Evolutionary conservation across 2,888 invertebrate genomes (phyloP), one percentile per base, ranked within the genome.

Genomic region (Tolmerus cingulatus): DNA sequence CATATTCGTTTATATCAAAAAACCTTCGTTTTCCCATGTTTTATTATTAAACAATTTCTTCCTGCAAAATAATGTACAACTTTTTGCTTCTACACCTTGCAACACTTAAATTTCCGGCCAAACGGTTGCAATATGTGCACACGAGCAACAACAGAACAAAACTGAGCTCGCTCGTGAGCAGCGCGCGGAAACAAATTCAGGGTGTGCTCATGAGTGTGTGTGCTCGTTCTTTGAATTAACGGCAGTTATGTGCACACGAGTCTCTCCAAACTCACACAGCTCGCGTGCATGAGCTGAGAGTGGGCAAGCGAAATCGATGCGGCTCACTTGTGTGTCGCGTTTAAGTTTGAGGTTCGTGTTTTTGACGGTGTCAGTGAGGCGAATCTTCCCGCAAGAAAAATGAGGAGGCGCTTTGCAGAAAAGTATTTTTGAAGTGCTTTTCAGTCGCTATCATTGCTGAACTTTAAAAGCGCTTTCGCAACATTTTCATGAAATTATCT

Each of bases 1-100:
- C 81, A 46, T 81, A 81, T 78, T 78, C 30, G 30, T 78, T 34
- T 16, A 78, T 23, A 78, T 78, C 19, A n/a, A 78, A 78, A 37
- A n/a, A 16, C n/a, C 12, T 27, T 5, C 46, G 46, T 51, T 81
- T 81, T 51, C 51, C 23, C 43, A 81, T 81, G 5, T 43, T 79
- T 79, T 79, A 27, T 34, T 14, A 14, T 19, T 19, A 37, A 16
- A 1, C 40, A 4, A 40, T 16, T 16, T 14, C 4, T 46, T 43
- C 43, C 14, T 43, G 14, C 3, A 46, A 46, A 14, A 46, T 46
- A 46, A 14, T 46, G 16, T 46, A 16, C 12, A 14, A 46, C 51
- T n/a, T n/a, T 7, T 51, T 51, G 5, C 1, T 19, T 51, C 3
- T 51, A 8, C n/a, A 51, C 51, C n/a, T 51, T 51, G 5, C 51